A percentile compares a stretch with the other conserved stretches of the same genome.
Evolutionary conservation across 2,888 invertebrate genomes (phyloP).

Genomic region (Caenorhabditis japonica): DNA sequence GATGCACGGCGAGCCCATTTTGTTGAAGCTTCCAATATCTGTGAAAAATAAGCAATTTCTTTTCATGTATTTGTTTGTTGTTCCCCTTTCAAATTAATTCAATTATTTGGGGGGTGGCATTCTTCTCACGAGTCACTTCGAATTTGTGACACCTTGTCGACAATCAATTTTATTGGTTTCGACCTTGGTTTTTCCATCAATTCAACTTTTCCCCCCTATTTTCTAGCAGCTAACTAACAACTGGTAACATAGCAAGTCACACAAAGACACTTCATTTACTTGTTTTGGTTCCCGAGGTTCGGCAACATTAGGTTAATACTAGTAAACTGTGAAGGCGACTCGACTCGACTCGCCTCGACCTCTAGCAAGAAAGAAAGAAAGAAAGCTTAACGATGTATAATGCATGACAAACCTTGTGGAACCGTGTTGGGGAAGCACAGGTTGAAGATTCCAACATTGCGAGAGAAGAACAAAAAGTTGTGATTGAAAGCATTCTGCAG

Average conservation of each 20-base stretch:
- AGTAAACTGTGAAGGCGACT: too few species aligned
- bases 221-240: slow-evolving; percentile 24
- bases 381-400: background rate
- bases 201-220: too few species aligned
- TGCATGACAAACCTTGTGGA: slow-evolving; percentile 80
- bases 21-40: slow-evolving; percentile 72
- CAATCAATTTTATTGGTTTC: slow-evolving; percentile 46
- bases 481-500: slow-evolving; percentile 81
- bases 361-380: background rate
- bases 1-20: slow-evolving; percentile 69
- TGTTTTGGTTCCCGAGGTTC: slow-evolving; percentile 26
- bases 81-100: too few species aligned
- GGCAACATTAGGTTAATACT: slow-evolving; percentile 13
- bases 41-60: slow-evolving; percentile 9
- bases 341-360: too few species aligned
- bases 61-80: background rate
- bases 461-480: slow-evolving; percentile 90
- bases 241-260: slow-evolving; percentile 14
- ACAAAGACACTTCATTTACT: slow-evolving; percentile 46
- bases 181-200: slow-evolving; percentile 42
- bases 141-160: slow-evolving; percentile 12
- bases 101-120: too few species aligned
- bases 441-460: slow-evolving; percentile 93
- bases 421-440: slow-evolving; percentile 93
- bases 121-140: background rate